Evolutionary conservation across 2,797 vertebrate species (phyloP).

Genomic region (Fundulus diaphanus): DNA sequence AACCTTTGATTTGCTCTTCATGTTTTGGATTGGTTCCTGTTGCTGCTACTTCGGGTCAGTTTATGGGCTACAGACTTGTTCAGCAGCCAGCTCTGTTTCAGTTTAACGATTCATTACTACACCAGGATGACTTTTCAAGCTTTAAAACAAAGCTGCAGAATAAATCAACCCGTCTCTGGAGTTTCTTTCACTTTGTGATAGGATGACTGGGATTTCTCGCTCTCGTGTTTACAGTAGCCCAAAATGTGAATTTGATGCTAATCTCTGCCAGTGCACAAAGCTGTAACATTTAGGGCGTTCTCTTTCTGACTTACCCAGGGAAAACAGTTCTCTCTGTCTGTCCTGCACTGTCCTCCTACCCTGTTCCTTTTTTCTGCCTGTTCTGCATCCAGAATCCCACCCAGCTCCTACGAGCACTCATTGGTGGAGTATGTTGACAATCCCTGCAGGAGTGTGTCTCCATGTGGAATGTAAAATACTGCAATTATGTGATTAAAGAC

Average conservation of each 20-base stretch:
- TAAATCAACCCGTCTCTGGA: not conserved
- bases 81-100: not conserved
- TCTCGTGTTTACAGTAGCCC: conserved; percentile 49
- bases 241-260: conserved; percentile 56
- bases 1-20: conserved; percentile 4
- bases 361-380: conserved; percentile 8
- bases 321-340: conserved; percentile 35
- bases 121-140: not conserved
- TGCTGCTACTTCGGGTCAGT: not conserved
- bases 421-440: conserved; percentile 67
- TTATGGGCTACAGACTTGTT: no score
- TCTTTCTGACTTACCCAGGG: conserved; percentile 57
- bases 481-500: conserved; percentile 70
- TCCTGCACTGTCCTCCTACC: not conserved
- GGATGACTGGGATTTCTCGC: not conserved
- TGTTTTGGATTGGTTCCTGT: conserved; percentile 5
- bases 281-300: conserved; percentile 13
- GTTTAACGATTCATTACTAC: not conserved
- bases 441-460: conserved; percentile 64
- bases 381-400: conserved; percentile 13
- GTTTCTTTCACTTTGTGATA: not conserved
- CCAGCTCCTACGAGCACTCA: conserved; percentile 47
- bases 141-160: not conserved
- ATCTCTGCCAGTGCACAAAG: conserved; percentile 35
- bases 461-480: conserved; percentile 77